Percentiles rank a stretch among this genome's conserved stretches.
Conservation (phyloP, 2,888 invertebrate species). For the Sphecodes monilicornis region DNA sequence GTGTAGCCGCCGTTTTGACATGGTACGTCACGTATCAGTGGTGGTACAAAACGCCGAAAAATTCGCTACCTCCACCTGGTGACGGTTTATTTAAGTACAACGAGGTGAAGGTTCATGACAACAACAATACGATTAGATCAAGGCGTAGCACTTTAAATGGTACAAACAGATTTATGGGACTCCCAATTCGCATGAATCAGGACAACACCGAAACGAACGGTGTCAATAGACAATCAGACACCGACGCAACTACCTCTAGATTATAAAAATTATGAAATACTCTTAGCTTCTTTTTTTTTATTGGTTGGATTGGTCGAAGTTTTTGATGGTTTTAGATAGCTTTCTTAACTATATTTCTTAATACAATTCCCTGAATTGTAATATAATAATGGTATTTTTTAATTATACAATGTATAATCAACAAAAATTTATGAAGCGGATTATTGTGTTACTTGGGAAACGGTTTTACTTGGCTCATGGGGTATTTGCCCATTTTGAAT, state of each 20-base stretch:
- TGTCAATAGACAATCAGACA: slow-evolving; percentile 51
- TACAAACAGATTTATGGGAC: slow-evolving; percentile 89
- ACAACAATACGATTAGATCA: slow-evolving; percentile 35
- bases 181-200: slow-evolving; percentile 87
- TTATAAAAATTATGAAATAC: slow-evolving; percentile 35
- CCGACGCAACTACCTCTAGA: slow-evolving; percentile 39
- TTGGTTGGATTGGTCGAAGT: slow-evolving; percentile 10
- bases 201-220: slow-evolving; percentile 63
- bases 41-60: slow-evolving; percentile 89
- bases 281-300: slow-evolving; percentile 6
- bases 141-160: slow-evolving; percentile 69
- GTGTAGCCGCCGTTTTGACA: slow-evolving; percentile 92
- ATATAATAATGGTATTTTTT: neutral
- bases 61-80: slow-evolving; percentile 90
- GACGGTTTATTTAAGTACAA: slow-evolving; percentile 93
- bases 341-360: slow-evolving; percentile 13
- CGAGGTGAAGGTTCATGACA: slow-evolving; percentile 84
- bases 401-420: slow-evolving; percentile 16
- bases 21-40: slow-evolving; percentile 96
- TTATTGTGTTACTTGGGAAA: neutral
- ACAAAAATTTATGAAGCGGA: neutral
- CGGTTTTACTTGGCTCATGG: neutral
- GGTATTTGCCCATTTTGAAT: neutral
- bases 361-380: neutral
- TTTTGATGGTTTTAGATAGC: neutral